Evolutionary conservation across 2,797 vertebrate species (phyloP).

Genomic region (Enteromius thamalakanensis): DNA sequence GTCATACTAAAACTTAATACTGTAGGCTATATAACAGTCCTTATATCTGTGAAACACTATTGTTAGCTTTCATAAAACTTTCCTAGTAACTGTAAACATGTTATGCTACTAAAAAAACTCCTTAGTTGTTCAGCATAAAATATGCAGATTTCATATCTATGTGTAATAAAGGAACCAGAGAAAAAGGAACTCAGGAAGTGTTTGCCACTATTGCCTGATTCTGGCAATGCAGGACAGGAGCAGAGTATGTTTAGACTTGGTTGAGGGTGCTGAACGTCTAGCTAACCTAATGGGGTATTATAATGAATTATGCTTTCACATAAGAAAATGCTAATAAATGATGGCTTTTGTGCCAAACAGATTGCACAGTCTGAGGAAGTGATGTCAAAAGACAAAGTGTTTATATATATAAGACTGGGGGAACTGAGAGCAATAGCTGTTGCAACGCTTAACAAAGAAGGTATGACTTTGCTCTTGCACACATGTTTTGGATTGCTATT

Average conservation of each 20-base stretch:
- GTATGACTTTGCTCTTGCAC: neutral
- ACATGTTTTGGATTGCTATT: neutral
- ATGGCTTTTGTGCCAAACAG: neutral
- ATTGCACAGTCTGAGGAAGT: conserved; percentile 13
- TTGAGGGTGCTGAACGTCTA: neutral
- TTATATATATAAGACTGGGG: neutral
- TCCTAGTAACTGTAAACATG: too few species aligned
- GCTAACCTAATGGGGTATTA: neutral
- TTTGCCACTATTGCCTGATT: neutral
- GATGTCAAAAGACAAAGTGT: neutral
- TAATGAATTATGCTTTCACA: neutral
- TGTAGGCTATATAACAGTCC: too few species aligned
- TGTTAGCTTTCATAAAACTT: too few species aligned
- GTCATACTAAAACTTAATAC: too few species aligned
- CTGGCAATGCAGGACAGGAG: neutral
- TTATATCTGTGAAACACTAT: too few species aligned
- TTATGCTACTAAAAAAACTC: too few species aligned
- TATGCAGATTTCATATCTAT: too few species aligned
- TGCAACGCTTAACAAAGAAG: too few species aligned
- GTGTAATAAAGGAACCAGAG: neutral
- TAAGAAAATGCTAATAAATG: neutral
- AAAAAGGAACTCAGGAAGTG: neutral
- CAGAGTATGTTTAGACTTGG: neutral
- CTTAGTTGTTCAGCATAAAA: too few species aligned
- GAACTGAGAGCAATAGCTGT: neutral